Percentiles rank a stretch among this genome's conserved stretches.
phyloP scores from a whole-genome alignment of 53 echinoderm and acorn worm genomes.

The Patiria pectinifera region DNA sequence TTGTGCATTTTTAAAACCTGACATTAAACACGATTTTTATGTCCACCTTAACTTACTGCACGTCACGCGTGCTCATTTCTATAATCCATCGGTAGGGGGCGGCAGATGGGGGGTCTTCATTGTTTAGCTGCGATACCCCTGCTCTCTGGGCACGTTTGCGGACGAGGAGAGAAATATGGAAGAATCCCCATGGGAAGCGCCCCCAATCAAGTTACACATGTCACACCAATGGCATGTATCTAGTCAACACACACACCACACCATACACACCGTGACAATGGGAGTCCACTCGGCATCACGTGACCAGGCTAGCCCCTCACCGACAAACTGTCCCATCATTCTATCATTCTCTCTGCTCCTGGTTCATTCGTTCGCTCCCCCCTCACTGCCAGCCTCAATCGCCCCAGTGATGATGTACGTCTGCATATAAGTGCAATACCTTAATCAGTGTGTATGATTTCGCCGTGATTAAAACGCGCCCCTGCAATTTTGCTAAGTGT shows the following conservation, averaged over 20 bases:
- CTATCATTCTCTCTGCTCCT: neutral
- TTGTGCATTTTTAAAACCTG: neutral
- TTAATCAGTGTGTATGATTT: slow-evolving; percentile 74
- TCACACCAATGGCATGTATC: slow-evolving; percentile 69
- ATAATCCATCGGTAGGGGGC: neutral
- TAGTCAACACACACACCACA: slow-evolving; percentile 12
- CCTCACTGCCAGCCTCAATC: slow-evolving; percentile 53
- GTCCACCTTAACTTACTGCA: neutral
- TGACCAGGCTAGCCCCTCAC: slow-evolving; percentile 54
- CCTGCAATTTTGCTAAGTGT: slow-evolving; percentile 81
- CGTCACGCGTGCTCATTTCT: neutral
- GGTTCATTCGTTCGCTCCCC: neutral
- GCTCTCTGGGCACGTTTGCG: neutral
- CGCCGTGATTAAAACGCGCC: slow-evolving; percentile 72
- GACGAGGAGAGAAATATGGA: slow-evolving; percentile 15
- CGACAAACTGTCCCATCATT: slow-evolving; percentile 36
- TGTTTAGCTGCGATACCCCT: slow-evolving; percentile 11
- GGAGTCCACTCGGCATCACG: slow-evolving; percentile 55
- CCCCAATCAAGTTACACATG: slow-evolving; percentile 79
- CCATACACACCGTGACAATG: slow-evolving; percentile 51
- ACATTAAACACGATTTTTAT: neutral
- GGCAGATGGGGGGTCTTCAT: neutral
- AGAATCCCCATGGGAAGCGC: slow-evolving; percentile 27
- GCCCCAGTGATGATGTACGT: slow-evolving; percentile 57
- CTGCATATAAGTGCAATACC: slow-evolving; percentile 67